Base-by-base conservation (phyloP, 2,888 invertebrate species). In the Himalopsyche anomala region DNA sequence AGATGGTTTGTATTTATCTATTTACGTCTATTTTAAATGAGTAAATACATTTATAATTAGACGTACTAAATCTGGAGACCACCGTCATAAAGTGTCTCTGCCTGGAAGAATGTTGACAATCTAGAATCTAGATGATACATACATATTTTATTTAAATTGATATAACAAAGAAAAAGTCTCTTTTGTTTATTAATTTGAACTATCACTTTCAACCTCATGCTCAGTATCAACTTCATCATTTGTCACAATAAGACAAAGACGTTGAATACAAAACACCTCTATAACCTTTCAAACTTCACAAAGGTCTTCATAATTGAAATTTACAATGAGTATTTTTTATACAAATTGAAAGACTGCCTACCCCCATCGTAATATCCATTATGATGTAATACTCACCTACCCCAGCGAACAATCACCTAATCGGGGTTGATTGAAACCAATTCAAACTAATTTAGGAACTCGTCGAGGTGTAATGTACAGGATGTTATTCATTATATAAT, bases 351-450 rank as follows among this genome's bases (percentile, higher is more conserved):
- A 81, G 69, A 62, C 62, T 62, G 62, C 62, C 42, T 83, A 69
- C 84, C 80, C 84, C 36, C 55, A 84, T 84, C 42, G 55, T 5
- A 28, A 62, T 40, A 69, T 62, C 42, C 62, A 83, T 62, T 45
- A 83, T 62, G 62, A 42, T 56, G 62, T 56, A 54, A 82, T 54
- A 15, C n/a, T 54, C 55, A 81, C 81, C 81, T 81, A 84, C 55
- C 40, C 28, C 69, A n/a, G 45, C 74, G 38, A 54, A 62, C 81
- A 83, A 84, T 84, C 83, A 84, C 86, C 88, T 87, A 88, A 88
- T 88, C 88, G 87, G 83, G 85, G 88, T 82, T 87, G 85, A 88
- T 88, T 88, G 88, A 87, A 87, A 83, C 80, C 88, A 88, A 88
- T 88, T 88, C 88, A 86, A 86, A 85, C 88, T 88, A 88, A 88